Base-by-base conservation (phyloP, 1,140 invertebrate genomes). In the Proales similis region DNA sequence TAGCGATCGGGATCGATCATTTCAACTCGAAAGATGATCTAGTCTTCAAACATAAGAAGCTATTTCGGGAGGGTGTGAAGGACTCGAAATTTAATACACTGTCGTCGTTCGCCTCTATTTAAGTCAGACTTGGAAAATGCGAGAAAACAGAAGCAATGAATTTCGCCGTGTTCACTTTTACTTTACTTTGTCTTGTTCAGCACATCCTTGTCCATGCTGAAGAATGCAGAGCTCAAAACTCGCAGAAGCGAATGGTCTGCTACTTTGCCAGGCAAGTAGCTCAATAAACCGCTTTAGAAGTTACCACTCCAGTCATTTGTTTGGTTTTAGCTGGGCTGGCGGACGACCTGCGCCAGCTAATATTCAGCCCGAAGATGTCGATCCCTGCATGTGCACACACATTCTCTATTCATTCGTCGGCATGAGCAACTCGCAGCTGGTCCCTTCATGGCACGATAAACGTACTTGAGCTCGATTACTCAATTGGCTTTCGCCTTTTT, bases 371-470 rank as follows among this genome's bases (percentile, higher is more conserved):
- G 74, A 80, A 9, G 78, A 83, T 51, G 74, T 88, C 5, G 82
- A 87, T 39, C 81, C 83, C 0, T 79, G 78, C 6, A 79, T 82
- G 68, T 90, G 87, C 73, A 85, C 85, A 3, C 86, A 90, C 71
- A 72, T 89, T 6, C 80, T 88, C 49, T 89, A 89, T 68, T 82
- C 83, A 6, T 86, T 85, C 66, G 85, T 85, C 2, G 81, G 81
- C 5, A 66, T 86, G 65, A 82, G 86, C 2, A 66, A 65, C 20
- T 69, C 68, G 46, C 60, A 49, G 3, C 30, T 74, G 26, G 64
- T 43, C 5, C 49, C 70, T 20, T 68, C 68, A 51, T 70, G 69
- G 68, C 72, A 72, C 63, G 71, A 74, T 64, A 69, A 72, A 39
- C 65, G 61, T n/a, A 68, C 67, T 1, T 65, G 67, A 24, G 71